phyloP scores from a whole-genome alignment of 2,797 vertebrate species.

The Lindbergichthys nudifrons region DNA sequence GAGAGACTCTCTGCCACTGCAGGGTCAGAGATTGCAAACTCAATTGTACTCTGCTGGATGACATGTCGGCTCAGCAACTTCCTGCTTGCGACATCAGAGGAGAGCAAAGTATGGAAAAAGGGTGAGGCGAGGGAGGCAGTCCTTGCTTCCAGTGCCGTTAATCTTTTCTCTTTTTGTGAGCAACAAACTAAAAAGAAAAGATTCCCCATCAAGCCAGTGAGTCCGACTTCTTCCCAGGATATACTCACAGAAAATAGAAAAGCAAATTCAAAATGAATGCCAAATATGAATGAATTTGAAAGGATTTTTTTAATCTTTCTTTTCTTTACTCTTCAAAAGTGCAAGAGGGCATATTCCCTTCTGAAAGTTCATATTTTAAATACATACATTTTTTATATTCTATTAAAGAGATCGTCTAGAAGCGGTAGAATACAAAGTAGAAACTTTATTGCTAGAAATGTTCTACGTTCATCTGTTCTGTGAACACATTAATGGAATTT shows the following conservation, averaged over 20 bases:
- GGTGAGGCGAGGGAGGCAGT: constrained; percentile 41
- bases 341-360: no score
- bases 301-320: background rate
- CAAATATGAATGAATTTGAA: background rate
- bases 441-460: background rate
- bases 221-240: constrained; percentile 5
- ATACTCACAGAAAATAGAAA: background rate
- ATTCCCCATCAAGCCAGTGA: constrained; percentile 22
- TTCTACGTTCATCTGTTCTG: background rate
- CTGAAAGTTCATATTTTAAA: background rate
- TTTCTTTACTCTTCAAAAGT: background rate
- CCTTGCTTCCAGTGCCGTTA: constrained; percentile 59
- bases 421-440: background rate
- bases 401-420: background rate
- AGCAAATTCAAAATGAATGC: background rate
- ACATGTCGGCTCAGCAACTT: constrained; percentile 78
- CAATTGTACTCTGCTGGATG: constrained; percentile 72
- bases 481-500: constrained; percentile 13
- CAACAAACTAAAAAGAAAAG: constrained; percentile 37
- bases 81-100: constrained; percentile 67
- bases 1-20: constrained; percentile 66
- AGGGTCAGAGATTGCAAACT: constrained; percentile 81
- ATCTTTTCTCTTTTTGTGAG: constrained; percentile 62
- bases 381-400: no score
- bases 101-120: constrained; percentile 59